Percentiles rank a stretch among this genome's conserved stretches.
phyloP scores from a whole-genome alignment of 2,888 invertebrate species.

The Serripes groenlandicus region DNA sequence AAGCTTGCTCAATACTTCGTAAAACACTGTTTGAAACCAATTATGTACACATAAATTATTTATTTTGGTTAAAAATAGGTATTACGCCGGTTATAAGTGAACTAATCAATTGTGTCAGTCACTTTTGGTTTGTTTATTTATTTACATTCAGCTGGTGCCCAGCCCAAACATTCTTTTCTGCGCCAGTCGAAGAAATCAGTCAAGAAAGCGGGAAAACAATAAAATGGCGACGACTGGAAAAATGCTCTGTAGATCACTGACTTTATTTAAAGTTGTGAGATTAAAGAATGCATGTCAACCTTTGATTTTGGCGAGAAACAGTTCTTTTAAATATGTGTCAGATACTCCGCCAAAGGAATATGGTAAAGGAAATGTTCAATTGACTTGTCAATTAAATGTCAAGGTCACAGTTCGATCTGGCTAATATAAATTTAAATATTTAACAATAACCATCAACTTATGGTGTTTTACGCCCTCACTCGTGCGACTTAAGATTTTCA shows the following conservation, averaged over 20 bases:
- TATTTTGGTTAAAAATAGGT: neutral
- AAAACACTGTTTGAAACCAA: neutral
- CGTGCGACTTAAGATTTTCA: no score
- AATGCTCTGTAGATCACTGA: neutral
- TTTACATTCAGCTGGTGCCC: neutral
- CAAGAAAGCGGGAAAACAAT: neutral
- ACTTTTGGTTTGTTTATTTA: neutral
- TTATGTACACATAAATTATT: neutral
- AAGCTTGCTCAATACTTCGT: neutral
- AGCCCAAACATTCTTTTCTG: neutral
- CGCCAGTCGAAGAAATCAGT: neutral
- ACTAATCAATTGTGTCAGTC: no score
- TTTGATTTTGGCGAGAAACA: conserved; percentile 39
- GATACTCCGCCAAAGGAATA: conserved; percentile 85
- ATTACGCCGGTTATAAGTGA: no score
- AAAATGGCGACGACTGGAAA: conserved; percentile 43
- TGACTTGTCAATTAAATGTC: no score
- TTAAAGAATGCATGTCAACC: conserved; percentile 43
- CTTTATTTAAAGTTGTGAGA: neutral
- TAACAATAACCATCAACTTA: no score
- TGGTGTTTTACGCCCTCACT: no score
- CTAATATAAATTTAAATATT: no score
- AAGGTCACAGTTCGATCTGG: conserved; percentile 6
- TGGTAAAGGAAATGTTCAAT: no score
- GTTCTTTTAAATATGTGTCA: conserved; percentile 86